phyloP scores from a whole-genome alignment of 2,113 vertebrate species.

The Eurystomus gularis region DNA sequence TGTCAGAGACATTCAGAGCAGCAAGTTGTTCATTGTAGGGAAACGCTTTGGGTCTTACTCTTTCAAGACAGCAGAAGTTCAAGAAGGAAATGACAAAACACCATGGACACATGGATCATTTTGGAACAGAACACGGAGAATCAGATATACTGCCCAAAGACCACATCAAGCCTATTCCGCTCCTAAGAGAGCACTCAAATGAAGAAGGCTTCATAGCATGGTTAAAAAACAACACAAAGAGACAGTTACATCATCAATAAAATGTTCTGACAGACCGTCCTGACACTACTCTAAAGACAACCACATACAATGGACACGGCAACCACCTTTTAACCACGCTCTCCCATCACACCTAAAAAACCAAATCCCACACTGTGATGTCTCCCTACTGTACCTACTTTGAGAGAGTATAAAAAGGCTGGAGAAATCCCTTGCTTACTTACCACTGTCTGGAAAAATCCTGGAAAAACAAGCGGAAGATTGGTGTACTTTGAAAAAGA shows the following conservation, averaged over 20 bases:
- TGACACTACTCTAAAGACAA: not conserved
- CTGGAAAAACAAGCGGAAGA: not conserved
- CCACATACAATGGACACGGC: not conserved
- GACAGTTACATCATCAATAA: not conserved
- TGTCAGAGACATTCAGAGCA: not conserved
- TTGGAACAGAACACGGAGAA: not conserved
- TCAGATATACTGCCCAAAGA: not conserved
- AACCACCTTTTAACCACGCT: not conserved
- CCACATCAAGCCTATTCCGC: not conserved
- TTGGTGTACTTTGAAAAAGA: not conserved
- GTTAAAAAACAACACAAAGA: not conserved
- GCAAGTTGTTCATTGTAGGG: not conserved
- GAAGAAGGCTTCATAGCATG: not conserved
- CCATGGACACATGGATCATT: not conserved
- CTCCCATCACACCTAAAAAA: not conserved
- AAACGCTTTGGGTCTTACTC: slow-evolving; percentile 2
- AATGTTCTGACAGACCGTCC: not conserved
- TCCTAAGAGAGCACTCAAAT: not conserved
- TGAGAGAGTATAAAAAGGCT: not conserved
- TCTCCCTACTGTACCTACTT: not conserved
- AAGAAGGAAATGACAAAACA: not conserved
- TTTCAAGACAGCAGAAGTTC: not conserved
- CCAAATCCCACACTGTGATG: not conserved
- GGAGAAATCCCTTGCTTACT: slow-evolving; percentile 26
- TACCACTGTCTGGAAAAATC: slow-evolving; percentile 1